Base-by-base conservation (phyloP, 2,797 vertebrate genomes). In the Rhabdomys pumilio region DNA sequence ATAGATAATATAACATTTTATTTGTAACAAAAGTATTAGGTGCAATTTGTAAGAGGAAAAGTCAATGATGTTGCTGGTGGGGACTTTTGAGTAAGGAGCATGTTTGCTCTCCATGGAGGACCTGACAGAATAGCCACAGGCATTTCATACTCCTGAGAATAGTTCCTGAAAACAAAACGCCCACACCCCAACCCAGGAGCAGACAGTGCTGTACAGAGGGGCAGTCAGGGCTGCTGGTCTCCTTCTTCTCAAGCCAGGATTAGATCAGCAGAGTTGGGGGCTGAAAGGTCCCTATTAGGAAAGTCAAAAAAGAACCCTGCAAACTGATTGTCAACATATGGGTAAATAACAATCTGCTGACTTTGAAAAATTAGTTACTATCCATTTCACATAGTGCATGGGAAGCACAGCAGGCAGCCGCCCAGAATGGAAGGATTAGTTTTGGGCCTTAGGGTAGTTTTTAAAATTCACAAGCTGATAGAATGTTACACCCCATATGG, bases 311-410 rank as follows among this genome's bases (percentile, higher is more conserved):
- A 19, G 67, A n/a, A n/a, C 77, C 93, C 82, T 96, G 82, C 72
- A 92, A 85, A 96, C 50, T 91, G 79, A 90, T 95, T 95, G 90
- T 97, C 96, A 98, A 85, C 96, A 96, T 97, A 97, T 96, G 97
- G 97, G 96, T 97, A 97, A 98, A 95, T 97, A 98, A 96, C 94
- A 93, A 96, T 98, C 96, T 97, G 92, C 95, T 97, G 97, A 98
- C 96, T 97, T 98, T 93, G 96, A 97, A 97, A 98, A 97, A 98
- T 96, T 97, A 96, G 95, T 93, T 97, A 93, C 97, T 95, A 97
- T 93, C 93, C 91, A 96, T 93, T 97, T 97, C 96, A 89, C 93
- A 90, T 83, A 95, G 95, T 89, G 87, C 50, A 76, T 90, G 83
- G 87, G 93, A 97, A 95, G 73, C 95, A 93, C 94, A 96, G 94